These are phyloP conservation scores for Cryptomyrus ogoouensis DNA, from an alignment of 2,113 vertebrate species.

Conservation along the genomic window DNA sequence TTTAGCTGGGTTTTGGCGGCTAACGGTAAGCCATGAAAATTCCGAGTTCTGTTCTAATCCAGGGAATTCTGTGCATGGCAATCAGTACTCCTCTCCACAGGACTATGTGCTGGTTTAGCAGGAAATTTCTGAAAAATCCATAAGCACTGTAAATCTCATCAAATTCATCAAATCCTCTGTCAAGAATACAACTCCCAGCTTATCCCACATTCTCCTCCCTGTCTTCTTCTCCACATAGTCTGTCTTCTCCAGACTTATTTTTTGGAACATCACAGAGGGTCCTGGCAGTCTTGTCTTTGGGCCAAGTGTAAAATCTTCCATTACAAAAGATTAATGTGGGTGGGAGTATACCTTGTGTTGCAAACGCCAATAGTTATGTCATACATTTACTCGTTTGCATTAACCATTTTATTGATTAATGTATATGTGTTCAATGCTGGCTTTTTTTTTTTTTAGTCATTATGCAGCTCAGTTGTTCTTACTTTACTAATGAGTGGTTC, in stretches of 20 bases:
- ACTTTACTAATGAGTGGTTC: neutral
- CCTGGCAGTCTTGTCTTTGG: neutral
- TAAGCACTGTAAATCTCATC: neutral
- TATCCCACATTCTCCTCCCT: neutral
- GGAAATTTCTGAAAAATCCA: neutral
- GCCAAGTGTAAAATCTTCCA: neutral
- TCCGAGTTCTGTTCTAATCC: neutral
- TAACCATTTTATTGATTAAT: neutral
- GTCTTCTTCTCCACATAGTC: neutral
- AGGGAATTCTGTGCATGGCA: neutral
- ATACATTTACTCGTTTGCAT: neutral
- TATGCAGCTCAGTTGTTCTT: neutral
- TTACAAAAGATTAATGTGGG: neutral
- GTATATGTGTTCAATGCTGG: neutral
- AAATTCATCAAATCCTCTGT: slow-evolving; percentile 13
- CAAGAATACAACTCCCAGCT: neutral
- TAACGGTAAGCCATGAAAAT: too few species aligned
- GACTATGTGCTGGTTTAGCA: neutral
- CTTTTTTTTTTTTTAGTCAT: neutral
- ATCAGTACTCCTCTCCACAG: neutral
- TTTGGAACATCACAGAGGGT: neutral
- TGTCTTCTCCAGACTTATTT: neutral
- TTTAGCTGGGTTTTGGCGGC: neutral
- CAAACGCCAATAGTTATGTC: neutral
- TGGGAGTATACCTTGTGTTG: neutral